Conservation (phyloP, 2,888 invertebrate genomes). For the Stegophylla sp. region DNA sequence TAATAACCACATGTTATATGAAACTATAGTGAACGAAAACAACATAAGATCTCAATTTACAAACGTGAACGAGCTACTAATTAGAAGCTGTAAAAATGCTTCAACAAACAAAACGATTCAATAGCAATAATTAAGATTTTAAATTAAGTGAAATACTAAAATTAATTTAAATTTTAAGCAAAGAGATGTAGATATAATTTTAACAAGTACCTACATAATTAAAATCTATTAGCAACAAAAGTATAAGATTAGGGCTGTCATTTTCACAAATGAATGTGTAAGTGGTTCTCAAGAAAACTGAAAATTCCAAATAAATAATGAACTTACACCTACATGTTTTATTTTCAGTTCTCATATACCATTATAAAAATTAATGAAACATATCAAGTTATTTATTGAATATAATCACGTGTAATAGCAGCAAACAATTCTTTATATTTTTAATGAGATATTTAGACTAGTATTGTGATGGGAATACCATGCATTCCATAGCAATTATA, state of each 20-base stretch:
- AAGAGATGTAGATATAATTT: background rate
- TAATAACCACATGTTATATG: background rate
- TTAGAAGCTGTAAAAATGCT: background rate
- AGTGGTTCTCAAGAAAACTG: too few species aligned
- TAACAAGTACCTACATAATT: too few species aligned
- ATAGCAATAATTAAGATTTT: background rate
- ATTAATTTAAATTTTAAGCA: background rate
- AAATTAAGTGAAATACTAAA: conserved; percentile 1
- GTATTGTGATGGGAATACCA: conserved; percentile 10
- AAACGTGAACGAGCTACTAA: background rate
- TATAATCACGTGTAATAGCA: background rate
- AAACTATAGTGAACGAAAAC: background rate
- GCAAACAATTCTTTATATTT: background rate
- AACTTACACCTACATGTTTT: too few species aligned
- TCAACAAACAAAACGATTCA: conserved; percentile 3
- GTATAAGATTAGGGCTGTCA: too few species aligned
- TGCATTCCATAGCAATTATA: background rate
- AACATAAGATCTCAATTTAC: conserved; percentile 3
- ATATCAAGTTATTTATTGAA: conserved; percentile 11
- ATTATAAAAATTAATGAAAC: background rate
- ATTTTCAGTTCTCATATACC: too few species aligned
- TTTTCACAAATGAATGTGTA: too few species aligned
- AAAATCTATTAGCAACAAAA: too few species aligned
- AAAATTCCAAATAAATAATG: too few species aligned
- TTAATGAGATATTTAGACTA: conserved; percentile 17